Conservation (phyloP, 2,113 vertebrate genomes). For the Eolophus roseicapilla region DNA sequence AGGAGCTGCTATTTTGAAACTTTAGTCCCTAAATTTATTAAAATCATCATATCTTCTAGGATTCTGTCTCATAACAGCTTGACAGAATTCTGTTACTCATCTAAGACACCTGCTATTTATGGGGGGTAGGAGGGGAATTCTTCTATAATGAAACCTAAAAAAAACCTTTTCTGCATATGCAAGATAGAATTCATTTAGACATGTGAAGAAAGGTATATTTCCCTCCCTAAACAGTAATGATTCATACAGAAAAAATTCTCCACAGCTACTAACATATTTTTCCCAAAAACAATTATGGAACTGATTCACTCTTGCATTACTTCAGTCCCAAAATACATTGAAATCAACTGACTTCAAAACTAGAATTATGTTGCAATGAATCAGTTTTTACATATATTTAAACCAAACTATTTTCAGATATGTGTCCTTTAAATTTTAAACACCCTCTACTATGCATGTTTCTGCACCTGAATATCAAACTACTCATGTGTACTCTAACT, state of each 20-base stretch:
- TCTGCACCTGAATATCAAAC: not conserved
- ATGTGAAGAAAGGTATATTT: not conserved
- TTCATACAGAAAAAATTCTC: not conserved
- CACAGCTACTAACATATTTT: not conserved
- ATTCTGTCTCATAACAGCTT: not conserved
- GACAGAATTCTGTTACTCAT: not conserved
- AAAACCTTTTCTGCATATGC: constrained; percentile 18
- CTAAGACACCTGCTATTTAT: constrained; percentile 36
- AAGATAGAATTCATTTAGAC: constrained; percentile 38
- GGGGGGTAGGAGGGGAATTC: not conserved
- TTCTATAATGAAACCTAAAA: constrained; percentile 36
- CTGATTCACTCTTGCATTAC: constrained; percentile 4
- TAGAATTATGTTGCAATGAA: not conserved
- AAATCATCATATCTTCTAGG: not conserved
- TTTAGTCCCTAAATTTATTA: not conserved
- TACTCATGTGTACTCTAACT: not conserved
- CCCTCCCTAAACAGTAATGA: not conserved
- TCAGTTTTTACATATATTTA: constrained; percentile 23
- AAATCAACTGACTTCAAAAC: constrained; percentile 43
- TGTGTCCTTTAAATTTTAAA: not conserved
- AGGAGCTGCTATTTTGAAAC: not conserved
- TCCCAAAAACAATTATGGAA: not conserved
- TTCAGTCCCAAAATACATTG: constrained; percentile 4
- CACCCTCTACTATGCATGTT: not conserved
- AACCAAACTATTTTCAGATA: constrained; percentile 14